phyloP scores from a whole-genome alignment of 2,888 invertebrate genomes.

The Oligia strigilis region DNA sequence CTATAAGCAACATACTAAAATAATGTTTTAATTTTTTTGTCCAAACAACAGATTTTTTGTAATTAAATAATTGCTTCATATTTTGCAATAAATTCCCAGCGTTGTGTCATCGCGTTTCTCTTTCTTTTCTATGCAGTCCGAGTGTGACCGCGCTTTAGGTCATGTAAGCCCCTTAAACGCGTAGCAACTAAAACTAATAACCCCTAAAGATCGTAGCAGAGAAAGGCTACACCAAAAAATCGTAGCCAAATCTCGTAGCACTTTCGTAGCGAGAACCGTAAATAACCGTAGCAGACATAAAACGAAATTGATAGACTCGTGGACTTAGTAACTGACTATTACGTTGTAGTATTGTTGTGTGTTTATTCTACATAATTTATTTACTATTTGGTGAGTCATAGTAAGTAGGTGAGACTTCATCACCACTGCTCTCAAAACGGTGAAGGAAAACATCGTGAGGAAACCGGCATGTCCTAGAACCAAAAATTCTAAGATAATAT shows the following conservation, averaged over 20 bases:
- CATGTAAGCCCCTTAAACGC: not conserved
- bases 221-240: constrained; percentile 33
- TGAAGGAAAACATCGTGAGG: no score
- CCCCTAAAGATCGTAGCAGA: constrained; percentile 19
- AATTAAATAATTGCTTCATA: no score
- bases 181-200: not conserved
- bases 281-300: not conserved
- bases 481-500: no score
- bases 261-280: constrained; percentile 24
- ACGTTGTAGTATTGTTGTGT: not conserved
- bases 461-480: no score
- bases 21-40: no score
- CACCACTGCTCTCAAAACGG: no score
- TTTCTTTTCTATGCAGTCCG: no score
- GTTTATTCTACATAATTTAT: not conserved
- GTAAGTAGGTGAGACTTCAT: not conserved
- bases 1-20: no score
- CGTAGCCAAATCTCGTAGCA: constrained; percentile 48
- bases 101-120: no score
- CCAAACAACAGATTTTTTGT: no score
- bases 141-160: no score
- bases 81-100: no score
- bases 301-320: not conserved
- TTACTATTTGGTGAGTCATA: not conserved
- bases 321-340: not conserved